Evolutionary conservation across 2,888 invertebrate genomes (phyloP).

Genomic region (Heteromurus nitidus): DNA sequence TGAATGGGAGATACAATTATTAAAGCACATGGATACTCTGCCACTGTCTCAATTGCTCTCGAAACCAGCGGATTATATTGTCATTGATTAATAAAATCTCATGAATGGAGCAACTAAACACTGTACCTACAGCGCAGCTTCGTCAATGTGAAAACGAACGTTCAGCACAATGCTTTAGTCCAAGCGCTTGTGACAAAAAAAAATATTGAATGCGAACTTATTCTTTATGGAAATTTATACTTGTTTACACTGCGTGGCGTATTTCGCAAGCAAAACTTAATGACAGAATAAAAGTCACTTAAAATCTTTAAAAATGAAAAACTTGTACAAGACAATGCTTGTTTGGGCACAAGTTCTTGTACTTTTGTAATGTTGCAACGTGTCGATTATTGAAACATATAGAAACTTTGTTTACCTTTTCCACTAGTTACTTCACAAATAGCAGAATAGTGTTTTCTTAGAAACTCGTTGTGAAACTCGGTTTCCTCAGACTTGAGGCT

Average conservation of each 20-base stretch:
- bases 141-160: not conserved
- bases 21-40: not conserved
- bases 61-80: not conserved
- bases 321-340: not conserved
- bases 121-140: not conserved
- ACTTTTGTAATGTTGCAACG: not conserved
- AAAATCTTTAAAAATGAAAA: not conserved
- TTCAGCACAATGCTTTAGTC: not conserved
- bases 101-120: not conserved
- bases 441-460: not conserved
- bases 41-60: not conserved
- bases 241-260: not conserved
- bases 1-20: not conserved
- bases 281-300: not conserved
- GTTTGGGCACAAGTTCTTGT: not conserved
- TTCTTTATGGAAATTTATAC: not conserved
- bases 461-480: not conserved
- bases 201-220: not conserved
- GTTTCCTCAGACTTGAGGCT: no score
- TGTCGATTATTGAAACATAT: not conserved
- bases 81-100: not conserved
- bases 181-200: not conserved
- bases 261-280: no score
- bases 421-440: not conserved
- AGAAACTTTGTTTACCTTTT: conserved; percentile 7